phyloP scores from a whole-genome alignment of 2,797 vertebrate species.

The Danio kyathit region DNA sequence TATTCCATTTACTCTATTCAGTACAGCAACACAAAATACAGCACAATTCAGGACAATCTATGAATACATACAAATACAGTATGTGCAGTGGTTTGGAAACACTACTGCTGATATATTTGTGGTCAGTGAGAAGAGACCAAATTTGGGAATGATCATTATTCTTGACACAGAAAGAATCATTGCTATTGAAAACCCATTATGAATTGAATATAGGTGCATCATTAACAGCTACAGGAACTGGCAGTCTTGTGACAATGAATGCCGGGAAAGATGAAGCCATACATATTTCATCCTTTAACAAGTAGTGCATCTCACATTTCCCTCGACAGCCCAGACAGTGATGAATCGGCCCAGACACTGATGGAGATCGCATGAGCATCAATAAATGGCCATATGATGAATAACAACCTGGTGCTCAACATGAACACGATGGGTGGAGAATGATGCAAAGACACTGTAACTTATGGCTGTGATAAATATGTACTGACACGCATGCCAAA shows the following conservation, averaged over 20 bases:
- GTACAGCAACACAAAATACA: background rate
- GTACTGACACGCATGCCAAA: conserved; percentile 7
- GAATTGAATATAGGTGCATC: conserved; percentile 9
- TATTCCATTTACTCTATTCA: background rate
- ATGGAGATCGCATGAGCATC: conserved; percentile 42
- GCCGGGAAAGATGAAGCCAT: background rate
- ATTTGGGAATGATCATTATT: conserved; percentile 26
- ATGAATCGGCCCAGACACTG: conserved; percentile 15
- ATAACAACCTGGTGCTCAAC: conserved; percentile 22
- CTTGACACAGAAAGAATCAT: conserved; percentile 11
- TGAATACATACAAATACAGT: background rate
- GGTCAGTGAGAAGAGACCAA: conserved; percentile 4
- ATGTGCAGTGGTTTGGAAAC: background rate
- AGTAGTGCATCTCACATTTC: conserved; percentile 26
- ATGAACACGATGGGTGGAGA: conserved; percentile 14
- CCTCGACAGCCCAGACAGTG: conserved; percentile 35
- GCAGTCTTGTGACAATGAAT: conserved; percentile 24
- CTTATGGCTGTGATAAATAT: conserved; percentile 32
- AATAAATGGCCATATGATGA: conserved; percentile 45
- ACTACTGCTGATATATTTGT: background rate
- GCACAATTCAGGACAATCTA: background rate
- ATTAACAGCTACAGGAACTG: conserved; percentile 20
- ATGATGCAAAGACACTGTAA: conserved; percentile 34
- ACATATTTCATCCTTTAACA: conserved; percentile 38
- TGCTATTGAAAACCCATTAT: conserved; percentile 29